Evolutionary conservation across 2,797 vertebrate species (phyloP).

Genomic region (Rhinatrema bivittatum): DNA sequence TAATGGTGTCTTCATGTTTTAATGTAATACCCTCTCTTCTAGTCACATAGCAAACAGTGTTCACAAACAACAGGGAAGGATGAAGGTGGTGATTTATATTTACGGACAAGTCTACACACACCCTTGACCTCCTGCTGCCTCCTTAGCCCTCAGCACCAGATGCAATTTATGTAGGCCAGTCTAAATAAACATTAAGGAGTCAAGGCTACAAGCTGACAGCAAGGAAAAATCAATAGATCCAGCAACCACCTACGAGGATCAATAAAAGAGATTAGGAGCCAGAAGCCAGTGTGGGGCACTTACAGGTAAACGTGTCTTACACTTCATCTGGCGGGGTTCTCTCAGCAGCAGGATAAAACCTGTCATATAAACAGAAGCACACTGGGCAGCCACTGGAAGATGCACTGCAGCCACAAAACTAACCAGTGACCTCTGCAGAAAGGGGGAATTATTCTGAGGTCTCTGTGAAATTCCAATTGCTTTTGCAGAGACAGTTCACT

Average conservation of each 20-base stretch:
- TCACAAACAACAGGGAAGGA: conserved; percentile 51
- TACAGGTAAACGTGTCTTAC: conserved; percentile 56
- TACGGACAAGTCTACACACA: conserved; percentile 56
- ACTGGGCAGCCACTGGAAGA: conserved; percentile 27
- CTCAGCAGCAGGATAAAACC: conserved; percentile 45
- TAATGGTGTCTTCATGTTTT: conserved; percentile 35
- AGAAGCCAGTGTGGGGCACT: conserved; percentile 41
- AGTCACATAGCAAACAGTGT: conserved; percentile 42
- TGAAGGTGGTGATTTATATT: conserved; percentile 64
- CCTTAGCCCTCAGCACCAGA: conserved; percentile 42
- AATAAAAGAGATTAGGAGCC: conserved; percentile 67
- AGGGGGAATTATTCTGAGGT: conserved; percentile 31
- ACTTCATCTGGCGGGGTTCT: conserved; percentile 43
- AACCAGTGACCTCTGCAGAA: conserved; percentile 41
- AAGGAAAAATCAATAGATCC: conserved; percentile 65
- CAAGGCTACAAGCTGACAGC: conserved; percentile 64
- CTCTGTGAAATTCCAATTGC: conserved; percentile 33
- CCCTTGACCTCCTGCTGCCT: conserved; percentile 49
- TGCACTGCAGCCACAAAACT: conserved; percentile 20
- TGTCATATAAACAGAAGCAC: conserved; percentile 41
- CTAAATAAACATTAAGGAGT: conserved; percentile 72
- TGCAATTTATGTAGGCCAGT: conserved; percentile 65
- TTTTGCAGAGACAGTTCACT: conserved; percentile 28
- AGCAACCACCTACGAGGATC: conserved; percentile 61
- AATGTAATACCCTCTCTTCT: conserved; percentile 41